phyloP scores from a whole-genome alignment of 2,888 invertebrate species.

The Latrodectus elegans region DNA sequence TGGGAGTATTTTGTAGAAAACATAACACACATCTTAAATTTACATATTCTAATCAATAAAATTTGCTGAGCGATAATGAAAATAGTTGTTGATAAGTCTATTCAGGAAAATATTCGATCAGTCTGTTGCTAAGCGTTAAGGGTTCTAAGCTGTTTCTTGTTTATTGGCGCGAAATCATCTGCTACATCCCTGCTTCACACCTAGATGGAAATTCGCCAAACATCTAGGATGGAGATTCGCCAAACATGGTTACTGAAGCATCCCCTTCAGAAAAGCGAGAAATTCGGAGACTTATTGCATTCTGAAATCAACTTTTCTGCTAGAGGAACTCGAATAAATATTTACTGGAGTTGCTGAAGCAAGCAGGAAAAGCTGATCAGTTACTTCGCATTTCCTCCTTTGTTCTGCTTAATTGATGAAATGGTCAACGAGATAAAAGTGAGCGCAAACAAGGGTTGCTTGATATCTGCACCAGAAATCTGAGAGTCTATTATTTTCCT shows the following conservation, averaged over 20 bases:
- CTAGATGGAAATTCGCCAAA: too few species aligned
- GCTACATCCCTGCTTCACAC: too few species aligned
- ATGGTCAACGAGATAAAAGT: constrained; percentile 30
- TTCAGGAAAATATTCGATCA: too few species aligned
- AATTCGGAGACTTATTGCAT: constrained; percentile 38
- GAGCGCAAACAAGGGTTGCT: constrained; percentile 1
- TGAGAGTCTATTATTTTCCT: neutral
- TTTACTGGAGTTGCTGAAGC: constrained; percentile 26
- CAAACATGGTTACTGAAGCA: constrained; percentile 22
- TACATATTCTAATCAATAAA: too few species aligned
- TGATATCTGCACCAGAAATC: constrained; percentile 8
- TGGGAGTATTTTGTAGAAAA: too few species aligned
- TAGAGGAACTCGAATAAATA: constrained; percentile 40
- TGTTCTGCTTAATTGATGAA: constrained; percentile 46
- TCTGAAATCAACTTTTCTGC: constrained; percentile 47
- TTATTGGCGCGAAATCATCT: too few species aligned
- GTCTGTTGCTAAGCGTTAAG: too few species aligned
- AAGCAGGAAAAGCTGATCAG: constrained; percentile 25
- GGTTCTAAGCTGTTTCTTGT: too few species aligned
- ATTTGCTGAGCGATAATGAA: too few species aligned
- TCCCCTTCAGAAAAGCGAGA: constrained; percentile 34
- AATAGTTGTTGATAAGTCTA: too few species aligned
- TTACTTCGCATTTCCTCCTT: constrained; percentile 15
- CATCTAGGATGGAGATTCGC: constrained; percentile 23
- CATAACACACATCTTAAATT: too few species aligned